Conservation (phyloP, 2,888 invertebrate genomes). For the Caenorhabditis wallacei region DNA sequence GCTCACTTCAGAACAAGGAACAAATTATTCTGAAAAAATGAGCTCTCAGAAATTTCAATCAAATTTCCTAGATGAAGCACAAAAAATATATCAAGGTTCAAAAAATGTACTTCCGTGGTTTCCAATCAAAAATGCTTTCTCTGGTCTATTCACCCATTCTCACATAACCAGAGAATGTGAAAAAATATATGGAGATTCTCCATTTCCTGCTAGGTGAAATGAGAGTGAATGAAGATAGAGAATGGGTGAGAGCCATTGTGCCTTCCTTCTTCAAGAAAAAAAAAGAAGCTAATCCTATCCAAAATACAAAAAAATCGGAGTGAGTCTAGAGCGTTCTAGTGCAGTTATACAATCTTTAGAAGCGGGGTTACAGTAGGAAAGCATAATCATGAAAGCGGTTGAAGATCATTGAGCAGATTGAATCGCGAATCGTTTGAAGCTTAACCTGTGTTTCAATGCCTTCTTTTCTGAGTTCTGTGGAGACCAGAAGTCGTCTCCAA, state of each 20-base stretch:
- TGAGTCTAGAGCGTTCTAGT: neutral
- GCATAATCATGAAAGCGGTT: constrained; percentile 4
- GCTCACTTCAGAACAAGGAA: no score
- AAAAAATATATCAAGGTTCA: neutral
- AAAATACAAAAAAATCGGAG: constrained; percentile 43
- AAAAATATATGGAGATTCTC: constrained; percentile 6
- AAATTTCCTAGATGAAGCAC: no score
- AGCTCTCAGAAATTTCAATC: no score
- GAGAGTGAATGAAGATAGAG: constrained; percentile 4
- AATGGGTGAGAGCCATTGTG: constrained; percentile 39
- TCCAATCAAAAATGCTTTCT: neutral
- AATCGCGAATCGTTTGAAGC: neutral
- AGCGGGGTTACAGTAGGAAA: neutral
- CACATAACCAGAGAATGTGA: constrained; percentile 21
- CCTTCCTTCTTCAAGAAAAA: constrained; percentile 30
- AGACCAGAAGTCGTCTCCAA: constrained; percentile 50
- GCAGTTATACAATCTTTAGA: constrained; percentile 9
- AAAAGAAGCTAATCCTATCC: constrained; percentile 17
- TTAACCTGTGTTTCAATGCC: constrained; percentile 45
- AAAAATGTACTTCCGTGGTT: neutral
- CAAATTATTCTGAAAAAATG: no score
- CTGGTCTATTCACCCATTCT: constrained; percentile 7
- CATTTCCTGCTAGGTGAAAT: constrained; percentile 11
- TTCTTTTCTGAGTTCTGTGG: constrained; percentile 50
- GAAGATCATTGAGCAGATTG: neutral